Conservation (phyloP, 2,113 vertebrate genomes). For the Channa maculata region DNA sequence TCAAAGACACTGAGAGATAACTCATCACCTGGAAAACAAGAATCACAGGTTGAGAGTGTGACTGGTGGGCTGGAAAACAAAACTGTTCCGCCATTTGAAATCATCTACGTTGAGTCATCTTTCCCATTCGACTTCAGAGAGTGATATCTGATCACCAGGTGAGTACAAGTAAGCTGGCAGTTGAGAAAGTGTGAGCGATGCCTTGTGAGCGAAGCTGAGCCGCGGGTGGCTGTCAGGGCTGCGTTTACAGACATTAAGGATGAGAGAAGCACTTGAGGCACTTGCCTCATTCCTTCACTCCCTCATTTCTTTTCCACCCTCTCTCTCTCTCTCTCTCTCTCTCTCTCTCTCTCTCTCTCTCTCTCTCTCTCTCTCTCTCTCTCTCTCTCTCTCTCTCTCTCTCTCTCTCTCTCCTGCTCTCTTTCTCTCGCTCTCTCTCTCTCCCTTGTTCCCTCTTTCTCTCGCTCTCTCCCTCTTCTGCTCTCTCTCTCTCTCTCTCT, state of each 20-base stretch:
- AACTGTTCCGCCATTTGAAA: slow-evolving; percentile 4
- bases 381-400: slow-evolving; percentile 19
- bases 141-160: slow-evolving; percentile 39
- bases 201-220: slow-evolving; percentile 37
- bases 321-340: slow-evolving; percentile 12
- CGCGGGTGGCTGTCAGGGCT: slow-evolving; percentile 51
- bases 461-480: no score
- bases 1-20: neutral
- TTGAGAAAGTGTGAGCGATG: slow-evolving; percentile 33
- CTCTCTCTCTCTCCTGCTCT: slow-evolving; percentile 18
- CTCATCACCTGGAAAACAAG: slow-evolving; percentile 13
- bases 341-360: slow-evolving; percentile 17
- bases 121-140: slow-evolving; percentile 8
- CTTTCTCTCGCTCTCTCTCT: slow-evolving; percentile 24
- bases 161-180: slow-evolving; percentile 32
- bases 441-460: no score
- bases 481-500: no score
- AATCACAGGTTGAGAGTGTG: slow-evolving; percentile 10
- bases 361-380: slow-evolving; percentile 24
- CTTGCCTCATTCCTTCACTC: slow-evolving; percentile 53
- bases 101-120: neutral
- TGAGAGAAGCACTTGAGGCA: slow-evolving; percentile 39
- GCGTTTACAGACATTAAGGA: slow-evolving; percentile 64
- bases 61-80: neutral
- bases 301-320: neutral